phyloP scores from a whole-genome alignment of 2,888 invertebrate species.

The Iphiclides podalirius region DNA sequence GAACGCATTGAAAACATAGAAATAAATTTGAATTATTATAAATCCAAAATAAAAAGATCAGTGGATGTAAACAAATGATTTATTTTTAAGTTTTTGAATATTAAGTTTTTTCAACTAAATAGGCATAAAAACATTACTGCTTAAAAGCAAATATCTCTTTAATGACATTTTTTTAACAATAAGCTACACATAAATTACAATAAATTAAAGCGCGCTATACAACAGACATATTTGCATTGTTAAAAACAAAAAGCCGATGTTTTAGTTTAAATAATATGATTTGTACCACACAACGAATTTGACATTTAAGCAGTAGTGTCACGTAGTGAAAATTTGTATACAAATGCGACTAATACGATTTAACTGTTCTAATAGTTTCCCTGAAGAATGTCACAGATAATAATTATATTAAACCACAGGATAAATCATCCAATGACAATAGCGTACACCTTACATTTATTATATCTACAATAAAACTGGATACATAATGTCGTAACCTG shows the following conservation, averaged over 20 bases:
- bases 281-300: constrained; percentile 35
- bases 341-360: constrained; percentile 22
- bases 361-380: constrained; percentile 2
- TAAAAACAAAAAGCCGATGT: constrained; percentile 24
- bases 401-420: constrained; percentile 6
- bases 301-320: constrained; percentile 39
- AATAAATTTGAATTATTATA: constrained; percentile 9
- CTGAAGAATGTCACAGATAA: constrained; percentile 12
- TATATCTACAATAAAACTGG: constrained; percentile 11
- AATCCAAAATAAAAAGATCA: too few species aligned
- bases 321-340: constrained; percentile 24
- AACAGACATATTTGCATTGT: constrained; percentile 40
- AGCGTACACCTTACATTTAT: background rate
- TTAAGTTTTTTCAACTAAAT: constrained; percentile 45
- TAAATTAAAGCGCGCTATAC: constrained; percentile 30
- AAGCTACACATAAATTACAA: constrained; percentile 32
- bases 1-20: too few species aligned
- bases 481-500: constrained; percentile 8
- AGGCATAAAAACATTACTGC: constrained; percentile 39
- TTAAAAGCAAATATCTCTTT: constrained; percentile 32
- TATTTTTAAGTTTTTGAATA: constrained; percentile 52
- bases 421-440: background rate
- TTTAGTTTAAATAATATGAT: constrained; percentile 27
- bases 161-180: constrained; percentile 11
- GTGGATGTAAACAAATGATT: constrained; percentile 67